Evolutionary conservation across 2,888 invertebrate genomes (phyloP), one percentile per base, ranked within the genome.

Genomic region (Oscheius sp.): DNA sequence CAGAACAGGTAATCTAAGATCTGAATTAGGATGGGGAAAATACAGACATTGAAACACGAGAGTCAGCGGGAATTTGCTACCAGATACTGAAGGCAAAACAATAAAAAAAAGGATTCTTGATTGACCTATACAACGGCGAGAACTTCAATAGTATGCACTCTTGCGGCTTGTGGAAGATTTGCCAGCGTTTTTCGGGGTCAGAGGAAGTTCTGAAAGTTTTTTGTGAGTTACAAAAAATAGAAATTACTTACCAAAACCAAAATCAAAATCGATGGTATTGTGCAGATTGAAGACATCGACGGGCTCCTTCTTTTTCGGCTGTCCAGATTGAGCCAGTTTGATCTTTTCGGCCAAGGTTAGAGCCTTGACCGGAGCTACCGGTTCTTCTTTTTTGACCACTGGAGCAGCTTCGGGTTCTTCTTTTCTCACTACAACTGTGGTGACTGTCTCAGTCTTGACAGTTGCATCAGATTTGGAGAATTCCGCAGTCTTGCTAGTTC

Each of bases 221-320:
- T 42, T 42, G 7, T 21, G 2, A 60, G 35, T 29, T 33, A 21
- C 11, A 62, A 4, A 5, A 10, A 42, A 2, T 2, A 7, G 35
- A 11, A 42, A n/a, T 11, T 9, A 50, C 70, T 59, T 32, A 71
- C 70, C 42, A 42, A 71, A 48, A 47, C 59, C 70, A 48, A 71
- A 58, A 7, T 51, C 50, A 42, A 51, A 48, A 11, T 48, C 58
- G 47, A 71, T 33, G 1, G 33, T 13, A 10, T 47, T 58, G 13
- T 71, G 70, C 32, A 71, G 59, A 21, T 59, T 47, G 42, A 58
- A 71, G 4, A 71, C 29, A 51, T 59, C 33, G n/a, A 42, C 42
- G 42, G 42, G 42, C n/a, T 60, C n/a, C 42, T 60, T 60, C 59
- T 60, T 35, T 29, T 58, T 58, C 4, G 60, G 33, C 35, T 10